phyloP scores from a whole-genome alignment of 2,113 vertebrate genomes.

The Python bivittatus region DNA sequence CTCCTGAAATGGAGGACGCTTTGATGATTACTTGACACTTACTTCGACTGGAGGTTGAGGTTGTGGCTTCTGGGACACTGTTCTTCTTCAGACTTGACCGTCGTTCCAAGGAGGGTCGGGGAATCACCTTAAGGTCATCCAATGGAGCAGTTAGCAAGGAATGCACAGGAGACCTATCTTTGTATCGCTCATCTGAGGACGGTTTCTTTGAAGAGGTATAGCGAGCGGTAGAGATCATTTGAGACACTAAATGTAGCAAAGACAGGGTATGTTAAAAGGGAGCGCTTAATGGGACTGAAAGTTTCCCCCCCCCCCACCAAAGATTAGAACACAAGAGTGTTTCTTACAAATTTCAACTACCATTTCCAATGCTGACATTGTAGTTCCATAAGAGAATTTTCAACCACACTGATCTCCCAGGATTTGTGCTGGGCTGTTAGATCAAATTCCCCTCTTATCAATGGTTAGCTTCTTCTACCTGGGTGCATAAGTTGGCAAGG shows the following conservation, averaged over 20 bases:
- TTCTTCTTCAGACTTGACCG: neutral
- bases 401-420: neutral
- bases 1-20: neutral
- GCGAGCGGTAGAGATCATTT: constrained; percentile 6
- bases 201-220: constrained; percentile 52
- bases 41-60: constrained; percentile 39
- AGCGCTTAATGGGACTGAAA: neutral
- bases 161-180: constrained; percentile 78
- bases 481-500: neutral
- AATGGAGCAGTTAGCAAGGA: constrained; percentile 74
- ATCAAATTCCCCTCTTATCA: neutral
- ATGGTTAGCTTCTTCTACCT: neutral
- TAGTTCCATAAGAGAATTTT: neutral
- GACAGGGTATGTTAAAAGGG: neutral
- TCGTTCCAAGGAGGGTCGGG: constrained; percentile 31
- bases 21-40: neutral
- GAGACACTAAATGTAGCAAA: constrained; percentile 10
- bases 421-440: neutral
- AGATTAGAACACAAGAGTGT: neutral
- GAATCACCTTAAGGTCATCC: constrained; percentile 16
- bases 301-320: neutral
- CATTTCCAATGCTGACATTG: neutral
- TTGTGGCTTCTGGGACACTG: neutral
- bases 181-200: constrained; percentile 26
- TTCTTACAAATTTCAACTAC: neutral